These are phyloP conservation scores for Picathartes gymnocephalus DNA, from an alignment of 2,113 vertebrate species.

Conservation along the genomic window DNA sequence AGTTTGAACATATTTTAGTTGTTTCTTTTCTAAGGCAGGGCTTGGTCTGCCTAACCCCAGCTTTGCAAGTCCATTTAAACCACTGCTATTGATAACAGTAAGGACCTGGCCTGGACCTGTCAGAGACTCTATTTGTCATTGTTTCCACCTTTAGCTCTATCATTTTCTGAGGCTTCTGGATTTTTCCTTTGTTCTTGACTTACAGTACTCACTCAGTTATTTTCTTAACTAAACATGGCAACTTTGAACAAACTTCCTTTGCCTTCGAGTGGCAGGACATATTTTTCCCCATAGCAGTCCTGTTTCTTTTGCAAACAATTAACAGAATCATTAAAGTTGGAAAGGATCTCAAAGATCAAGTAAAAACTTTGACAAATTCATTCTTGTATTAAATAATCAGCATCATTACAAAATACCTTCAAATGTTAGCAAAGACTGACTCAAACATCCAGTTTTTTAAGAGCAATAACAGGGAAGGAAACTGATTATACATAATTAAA, in stretches of 20 bases:
- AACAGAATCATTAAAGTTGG: neutral
- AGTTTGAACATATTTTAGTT: neutral
- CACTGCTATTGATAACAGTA: neutral
- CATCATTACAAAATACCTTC: neutral
- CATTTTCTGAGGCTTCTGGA: neutral
- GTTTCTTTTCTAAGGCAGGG: neutral
- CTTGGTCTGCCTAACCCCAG: neutral
- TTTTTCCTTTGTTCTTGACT: neutral
- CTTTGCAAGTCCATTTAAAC: neutral
- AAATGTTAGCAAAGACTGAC: neutral
- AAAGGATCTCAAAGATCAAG: neutral
- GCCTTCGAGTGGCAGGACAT: neutral
- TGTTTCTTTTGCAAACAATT: neutral
- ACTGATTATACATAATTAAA: neutral
- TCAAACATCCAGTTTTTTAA: neutral
- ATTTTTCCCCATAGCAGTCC: neutral
- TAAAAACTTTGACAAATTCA: neutral
- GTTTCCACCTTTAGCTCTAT: neutral
- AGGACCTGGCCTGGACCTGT: neutral
- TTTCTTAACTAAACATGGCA: neutral
- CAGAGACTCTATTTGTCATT: neutral
- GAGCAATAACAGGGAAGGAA: neutral
- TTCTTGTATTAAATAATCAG: neutral
- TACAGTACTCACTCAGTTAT: neutral
- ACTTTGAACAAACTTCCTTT: neutral